Conservation (phyloP, 2,797 vertebrate species). For the Sandelia bainsii region DNA sequence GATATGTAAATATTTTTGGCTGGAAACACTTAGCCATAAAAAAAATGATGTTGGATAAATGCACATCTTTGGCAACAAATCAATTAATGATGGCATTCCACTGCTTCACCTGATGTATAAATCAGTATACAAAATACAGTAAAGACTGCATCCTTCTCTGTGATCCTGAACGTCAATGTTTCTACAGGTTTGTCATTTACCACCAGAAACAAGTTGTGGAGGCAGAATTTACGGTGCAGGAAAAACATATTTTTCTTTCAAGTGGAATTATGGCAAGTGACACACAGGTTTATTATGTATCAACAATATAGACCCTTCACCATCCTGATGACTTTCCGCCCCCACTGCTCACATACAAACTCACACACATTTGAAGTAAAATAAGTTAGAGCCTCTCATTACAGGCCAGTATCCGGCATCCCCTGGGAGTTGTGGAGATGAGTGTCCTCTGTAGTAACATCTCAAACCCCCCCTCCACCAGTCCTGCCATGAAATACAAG, state of each 20-base stretch:
- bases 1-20: background rate
- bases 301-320: constrained; percentile 7
- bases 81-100: constrained; percentile 26
- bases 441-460: constrained; percentile 66
- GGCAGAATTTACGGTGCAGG: constrained; percentile 41
- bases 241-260: constrained; percentile 52
- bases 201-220: constrained; percentile 21
- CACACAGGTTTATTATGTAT: constrained; percentile 58
- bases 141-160: background rate
- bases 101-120: background rate
- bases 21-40: constrained; percentile 8
- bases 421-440: constrained; percentile 66
- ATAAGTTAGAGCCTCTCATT: constrained; percentile 75
- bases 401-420: constrained; percentile 44
- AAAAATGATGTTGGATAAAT: constrained; percentile 4
- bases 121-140: background rate
- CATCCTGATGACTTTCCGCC: background rate
- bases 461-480: constrained; percentile 33
- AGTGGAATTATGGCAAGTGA: constrained; percentile 35
- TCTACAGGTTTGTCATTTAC: constrained; percentile 34
- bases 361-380: constrained; percentile 33
- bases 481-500: constrained; percentile 70
- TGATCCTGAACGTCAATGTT: constrained; percentile 43
- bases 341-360: background rate
- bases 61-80: background rate